These are phyloP conservation scores for Conops quadrifasciatus DNA, from an alignment of 2,888 invertebrate species.

Conservation along the genomic window DNA sequence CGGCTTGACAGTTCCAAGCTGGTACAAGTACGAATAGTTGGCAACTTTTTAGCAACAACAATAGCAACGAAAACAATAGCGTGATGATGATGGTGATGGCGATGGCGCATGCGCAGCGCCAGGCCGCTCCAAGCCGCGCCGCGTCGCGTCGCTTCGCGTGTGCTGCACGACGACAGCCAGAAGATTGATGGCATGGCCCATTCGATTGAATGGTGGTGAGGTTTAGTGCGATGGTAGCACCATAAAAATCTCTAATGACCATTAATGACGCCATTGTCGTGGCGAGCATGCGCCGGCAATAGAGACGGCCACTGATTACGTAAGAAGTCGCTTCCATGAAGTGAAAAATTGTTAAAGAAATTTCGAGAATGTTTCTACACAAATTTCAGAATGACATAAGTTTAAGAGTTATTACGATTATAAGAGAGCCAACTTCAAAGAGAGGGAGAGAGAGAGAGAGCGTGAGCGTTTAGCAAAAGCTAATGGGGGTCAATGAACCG, in stretches of 20 bases:
- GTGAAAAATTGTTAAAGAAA: too few species aligned
- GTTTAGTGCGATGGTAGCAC: constrained; percentile 37
- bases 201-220: constrained; percentile 41
- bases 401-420: too few species aligned
- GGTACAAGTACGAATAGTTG: too few species aligned
- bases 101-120: constrained; percentile 9
- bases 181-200: constrained; percentile 42
- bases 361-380: too few species aligned
- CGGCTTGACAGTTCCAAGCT: neutral
- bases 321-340: too few species aligned
- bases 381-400: too few species aligned
- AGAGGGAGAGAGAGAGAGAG: too few species aligned
- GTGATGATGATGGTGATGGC: neutral
- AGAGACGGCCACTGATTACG: neutral
- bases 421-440: too few species aligned
- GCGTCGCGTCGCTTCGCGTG: neutral
- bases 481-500: constrained; percentile 22
- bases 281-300: constrained; percentile 16
- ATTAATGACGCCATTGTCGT: constrained; percentile 37
- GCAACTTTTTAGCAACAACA: neutral
- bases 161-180: constrained; percentile 24
- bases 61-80: neutral
- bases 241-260: constrained; percentile 42
- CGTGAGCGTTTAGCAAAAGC: too few species aligned
- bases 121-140: neutral